These are phyloP conservation scores for Aphrophora alni DNA, from an alignment of 2,888 invertebrate species.

Conservation along the genomic window DNA sequence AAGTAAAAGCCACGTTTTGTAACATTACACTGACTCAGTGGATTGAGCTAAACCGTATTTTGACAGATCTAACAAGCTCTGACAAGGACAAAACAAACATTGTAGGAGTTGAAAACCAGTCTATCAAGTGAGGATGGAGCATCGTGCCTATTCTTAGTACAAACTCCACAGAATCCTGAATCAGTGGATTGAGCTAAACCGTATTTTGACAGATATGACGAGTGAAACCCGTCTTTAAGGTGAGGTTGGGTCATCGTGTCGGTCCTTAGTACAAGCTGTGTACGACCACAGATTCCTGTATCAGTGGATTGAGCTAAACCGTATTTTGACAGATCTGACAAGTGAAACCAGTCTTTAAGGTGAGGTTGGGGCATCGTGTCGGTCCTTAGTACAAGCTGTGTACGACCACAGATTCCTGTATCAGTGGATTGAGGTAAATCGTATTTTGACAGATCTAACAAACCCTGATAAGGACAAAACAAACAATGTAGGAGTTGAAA, in stretches of 20 bases:
- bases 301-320: slow-evolving; percentile 25
- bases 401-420: too few species aligned
- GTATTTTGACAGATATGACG: slow-evolving; percentile 19
- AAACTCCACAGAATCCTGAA: too few species aligned
- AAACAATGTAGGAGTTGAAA: slow-evolving; percentile 10
- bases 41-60: slow-evolving; percentile 30
- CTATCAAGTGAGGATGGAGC: not conserved
- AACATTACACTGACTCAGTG: not conserved
- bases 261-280: too few species aligned
- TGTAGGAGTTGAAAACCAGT: not conserved
- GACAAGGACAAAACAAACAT: slow-evolving; percentile 34
- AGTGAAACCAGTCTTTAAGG: too few species aligned
- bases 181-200: too few species aligned
- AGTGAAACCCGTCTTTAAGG: too few species aligned
- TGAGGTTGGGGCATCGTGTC: too few species aligned
- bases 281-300: too few species aligned
- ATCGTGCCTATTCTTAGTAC: not conserved
- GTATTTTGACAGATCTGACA: slow-evolving; percentile 36
- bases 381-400: too few species aligned
- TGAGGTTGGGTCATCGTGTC: too few species aligned
- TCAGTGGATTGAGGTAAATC: slow-evolving; percentile 20
- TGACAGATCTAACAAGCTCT: slow-evolving; percentile 32
- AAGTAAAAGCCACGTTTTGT: not conserved
- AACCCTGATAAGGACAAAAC: slow-evolving; percentile 27
- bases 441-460: slow-evolving; percentile 36